Evolutionary conservation across 2,797 vertebrate species (phyloP).

Genomic region (Hapalemur alaotrensis): DNA sequence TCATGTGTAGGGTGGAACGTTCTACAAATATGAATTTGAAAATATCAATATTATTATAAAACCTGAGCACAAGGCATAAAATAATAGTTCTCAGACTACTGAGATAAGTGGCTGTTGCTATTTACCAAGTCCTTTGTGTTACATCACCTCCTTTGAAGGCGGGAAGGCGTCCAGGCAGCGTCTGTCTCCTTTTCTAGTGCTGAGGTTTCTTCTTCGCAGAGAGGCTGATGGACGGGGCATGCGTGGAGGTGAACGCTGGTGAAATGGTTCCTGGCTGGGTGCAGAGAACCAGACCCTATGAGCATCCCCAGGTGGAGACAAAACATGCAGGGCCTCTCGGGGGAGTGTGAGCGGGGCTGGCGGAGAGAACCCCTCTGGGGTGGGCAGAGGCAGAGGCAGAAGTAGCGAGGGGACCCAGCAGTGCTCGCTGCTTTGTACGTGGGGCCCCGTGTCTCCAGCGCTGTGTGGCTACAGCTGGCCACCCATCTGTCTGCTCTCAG

Average conservation of each 20-base stretch:
- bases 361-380: neutral
- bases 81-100: neutral
- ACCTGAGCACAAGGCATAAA: neutral
- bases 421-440: neutral
- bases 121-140: neutral
- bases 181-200: neutral
- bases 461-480: constrained; percentile 38
- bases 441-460: neutral
- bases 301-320: neutral
- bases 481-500: constrained; percentile 55
- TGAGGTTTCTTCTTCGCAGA: neutral
- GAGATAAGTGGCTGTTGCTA: neutral
- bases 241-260: fast-evolving
- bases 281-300: neutral
- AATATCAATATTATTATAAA: neutral
- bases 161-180: neutral
- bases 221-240: neutral
- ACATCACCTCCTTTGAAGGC: neutral
- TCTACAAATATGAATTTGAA: neutral
- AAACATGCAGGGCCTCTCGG: neutral
- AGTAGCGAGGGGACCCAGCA: neutral
- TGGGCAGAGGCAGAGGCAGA: neutral
- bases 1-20: neutral
- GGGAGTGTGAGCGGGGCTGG: neutral
- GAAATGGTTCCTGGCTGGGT: neutral